Conservation (phyloP, 2,888 invertebrate genomes). For the Hydraecia micacea region DNA sequence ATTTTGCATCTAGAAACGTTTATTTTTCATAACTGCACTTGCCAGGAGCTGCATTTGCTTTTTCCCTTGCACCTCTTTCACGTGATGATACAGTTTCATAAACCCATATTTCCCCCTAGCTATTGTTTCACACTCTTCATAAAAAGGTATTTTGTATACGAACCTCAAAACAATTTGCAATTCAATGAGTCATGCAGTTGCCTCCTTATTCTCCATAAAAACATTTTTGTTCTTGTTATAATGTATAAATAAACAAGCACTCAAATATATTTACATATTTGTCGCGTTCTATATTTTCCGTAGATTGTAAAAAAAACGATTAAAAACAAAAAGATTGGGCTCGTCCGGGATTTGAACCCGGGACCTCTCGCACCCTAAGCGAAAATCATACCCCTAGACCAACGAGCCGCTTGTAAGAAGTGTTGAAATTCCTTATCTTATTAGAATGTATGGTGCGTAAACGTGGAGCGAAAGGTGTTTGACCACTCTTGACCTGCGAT, state of each 20-base stretch:
- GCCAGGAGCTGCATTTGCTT: conserved; percentile 10
- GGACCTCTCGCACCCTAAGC: conserved; percentile 91
- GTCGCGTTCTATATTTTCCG: background rate
- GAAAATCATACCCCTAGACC: conserved; percentile 91
- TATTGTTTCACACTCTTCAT: conserved; percentile 54
- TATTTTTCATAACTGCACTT: conserved; percentile 16
- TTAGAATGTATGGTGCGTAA: conserved; percentile 27
- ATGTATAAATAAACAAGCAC: conserved; percentile 29
- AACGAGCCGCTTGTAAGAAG: conserved; percentile 80
- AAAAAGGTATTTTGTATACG: conserved; percentile 64
- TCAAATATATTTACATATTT: conserved; percentile 34
- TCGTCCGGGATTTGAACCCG: conserved; percentile 91
- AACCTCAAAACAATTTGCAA: conserved; percentile 67
- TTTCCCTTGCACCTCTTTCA: conserved; percentile 1
- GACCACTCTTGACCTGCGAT: conserved; percentile 35
- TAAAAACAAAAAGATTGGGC: conserved; percentile 75
- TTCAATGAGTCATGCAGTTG: conserved; percentile 62
- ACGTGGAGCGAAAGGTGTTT: conserved; percentile 70
- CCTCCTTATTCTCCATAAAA: conserved; percentile 24
- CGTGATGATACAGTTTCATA: conserved; percentile 27
- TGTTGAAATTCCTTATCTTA: conserved; percentile 61
- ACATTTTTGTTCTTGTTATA: conserved; percentile 26
- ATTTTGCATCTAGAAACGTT: background rate
- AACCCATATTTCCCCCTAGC: conserved; percentile 34
- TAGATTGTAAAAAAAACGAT: background rate